Conservation (phyloP, 2,113 vertebrate species). For the Chrysochloris asiatica region DNA sequence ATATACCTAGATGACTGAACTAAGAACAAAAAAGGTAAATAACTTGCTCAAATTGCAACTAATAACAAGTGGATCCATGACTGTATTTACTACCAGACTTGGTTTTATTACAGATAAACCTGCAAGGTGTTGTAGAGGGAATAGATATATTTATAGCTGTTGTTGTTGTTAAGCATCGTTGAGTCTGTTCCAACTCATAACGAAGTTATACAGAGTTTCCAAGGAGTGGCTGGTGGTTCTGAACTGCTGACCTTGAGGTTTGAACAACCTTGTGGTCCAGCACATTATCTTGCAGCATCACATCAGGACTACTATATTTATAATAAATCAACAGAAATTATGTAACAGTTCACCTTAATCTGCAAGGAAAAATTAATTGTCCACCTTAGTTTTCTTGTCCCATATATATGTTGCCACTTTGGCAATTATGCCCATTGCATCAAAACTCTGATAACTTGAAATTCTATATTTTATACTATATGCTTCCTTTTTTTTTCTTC, state of each 20-base stretch:
- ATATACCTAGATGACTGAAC: background rate
- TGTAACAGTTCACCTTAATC: background rate
- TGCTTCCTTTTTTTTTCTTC: background rate
- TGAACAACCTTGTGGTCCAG: too few species aligned
- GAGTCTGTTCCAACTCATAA: too few species aligned
- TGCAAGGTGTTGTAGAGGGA: background rate
- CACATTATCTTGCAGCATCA: too few species aligned
- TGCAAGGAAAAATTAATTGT: background rate
- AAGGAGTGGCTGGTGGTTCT: too few species aligned
- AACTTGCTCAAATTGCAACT: background rate
- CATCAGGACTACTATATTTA: too few species aligned
- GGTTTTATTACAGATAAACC: background rate
- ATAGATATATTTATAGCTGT: background rate
- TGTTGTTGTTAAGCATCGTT: too few species aligned
- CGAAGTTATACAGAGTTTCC: too few species aligned
- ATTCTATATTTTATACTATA: background rate
- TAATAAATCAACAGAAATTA: background rate
- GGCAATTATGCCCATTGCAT: too few species aligned
- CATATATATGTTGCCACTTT: background rate
- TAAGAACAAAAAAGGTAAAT: background rate
- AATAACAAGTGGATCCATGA: background rate
- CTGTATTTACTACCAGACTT: background rate
- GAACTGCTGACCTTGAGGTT: too few species aligned
- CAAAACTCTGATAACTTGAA: background rate
- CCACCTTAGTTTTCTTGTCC: slow-evolving; percentile 7